Evolutionary conservation across 2,888 invertebrate species (phyloP).

Genomic region (Cryptocheilus praepositus): DNA sequence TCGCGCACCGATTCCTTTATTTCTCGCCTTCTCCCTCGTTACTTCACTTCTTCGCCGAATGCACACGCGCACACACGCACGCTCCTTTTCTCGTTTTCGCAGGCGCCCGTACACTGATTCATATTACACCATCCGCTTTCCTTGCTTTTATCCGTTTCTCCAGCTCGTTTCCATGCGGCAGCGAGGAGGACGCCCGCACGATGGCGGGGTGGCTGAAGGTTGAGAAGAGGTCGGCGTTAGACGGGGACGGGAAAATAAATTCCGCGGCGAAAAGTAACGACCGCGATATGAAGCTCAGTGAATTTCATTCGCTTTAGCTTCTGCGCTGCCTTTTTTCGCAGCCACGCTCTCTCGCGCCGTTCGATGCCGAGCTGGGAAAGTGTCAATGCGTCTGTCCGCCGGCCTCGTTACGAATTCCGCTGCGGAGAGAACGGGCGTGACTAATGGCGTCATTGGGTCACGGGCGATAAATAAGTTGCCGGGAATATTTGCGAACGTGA

Average conservation of each 20-base stretch:
- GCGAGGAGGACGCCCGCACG: too few species aligned
- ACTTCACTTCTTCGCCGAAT: too few species aligned
- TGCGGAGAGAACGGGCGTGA: too few species aligned
- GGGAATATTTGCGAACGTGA: not conserved
- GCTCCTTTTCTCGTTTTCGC: too few species aligned
- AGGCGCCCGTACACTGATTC: too few species aligned
- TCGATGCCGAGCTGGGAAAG: not conserved
- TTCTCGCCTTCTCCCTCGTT: too few species aligned
- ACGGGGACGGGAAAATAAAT: slow-evolving; percentile 46
- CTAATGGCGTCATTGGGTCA: not conserved
- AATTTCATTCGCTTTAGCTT: slow-evolving; percentile 44
- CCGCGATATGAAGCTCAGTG: slow-evolving; percentile 54
- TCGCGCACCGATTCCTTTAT: not conserved
- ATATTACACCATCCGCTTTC: too few species aligned
- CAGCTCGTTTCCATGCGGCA: too few species aligned
- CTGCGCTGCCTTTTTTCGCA: slow-evolving; percentile 2
- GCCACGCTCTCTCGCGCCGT: too few species aligned
- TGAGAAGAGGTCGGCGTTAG: not conserved
- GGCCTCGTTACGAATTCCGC: too few species aligned
- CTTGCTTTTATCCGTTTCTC: too few species aligned
- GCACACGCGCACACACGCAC: too few species aligned
- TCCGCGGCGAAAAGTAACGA: slow-evolving; percentile 52
- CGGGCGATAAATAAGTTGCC: slow-evolving; percentile 14
- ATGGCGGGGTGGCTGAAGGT: not conserved
- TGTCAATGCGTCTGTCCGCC: not conserved